Base-by-base conservation (phyloP, 1,140 invertebrate species). In the Helicorthomorpha holstii region DNA sequence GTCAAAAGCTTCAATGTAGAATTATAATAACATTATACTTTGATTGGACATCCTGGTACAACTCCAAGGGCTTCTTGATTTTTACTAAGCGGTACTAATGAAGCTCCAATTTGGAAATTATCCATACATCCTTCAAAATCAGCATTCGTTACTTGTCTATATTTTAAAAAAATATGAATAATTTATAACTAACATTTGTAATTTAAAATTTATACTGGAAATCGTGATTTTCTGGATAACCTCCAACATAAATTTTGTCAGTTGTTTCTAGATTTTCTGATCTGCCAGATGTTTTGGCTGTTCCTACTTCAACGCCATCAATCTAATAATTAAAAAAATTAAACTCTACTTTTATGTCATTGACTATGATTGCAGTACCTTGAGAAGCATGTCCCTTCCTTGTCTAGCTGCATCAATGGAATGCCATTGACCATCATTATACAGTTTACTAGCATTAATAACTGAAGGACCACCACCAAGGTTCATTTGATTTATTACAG, bases 41-140 rank as follows among this genome's bases (percentile, higher is more conserved):
- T 80, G 7, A 74, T 73, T 29, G 85, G 85, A 68, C 92, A 96
- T 24, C 90, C 89, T 21, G 82, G 78, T 27, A 77, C 76, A 0
- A 92, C 80, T 45, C 86, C 87, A 27, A 81, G 79, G 0, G 83
- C 78, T 60, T 85, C 79, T 1, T 80, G 69, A 56, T 84, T 82
- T 53, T 81, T 75, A 49, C 75, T 83, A 0, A 96, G 70, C 65
- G 93, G 83, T 26, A 89, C 75, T n/a, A 76, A 73, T 4, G 73
- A 73, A 0, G 77, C 74, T 10, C 78, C 75, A 46, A 97, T 80
- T 22, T 75, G 71, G 1, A 97, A 78, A 54, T 85, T 75, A 58
- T 87, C 78, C 41, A 98, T 84, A 63, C 94, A 98, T 2, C 94
- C 94, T 60, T 94, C 89, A 65, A 96, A 97, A 48, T 84, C 84